A percentile compares a stretch with the other conserved stretches of the same genome.
Conservation (phyloP, 2,113 vertebrate genomes). For the Callithrix jacchus region DNA sequence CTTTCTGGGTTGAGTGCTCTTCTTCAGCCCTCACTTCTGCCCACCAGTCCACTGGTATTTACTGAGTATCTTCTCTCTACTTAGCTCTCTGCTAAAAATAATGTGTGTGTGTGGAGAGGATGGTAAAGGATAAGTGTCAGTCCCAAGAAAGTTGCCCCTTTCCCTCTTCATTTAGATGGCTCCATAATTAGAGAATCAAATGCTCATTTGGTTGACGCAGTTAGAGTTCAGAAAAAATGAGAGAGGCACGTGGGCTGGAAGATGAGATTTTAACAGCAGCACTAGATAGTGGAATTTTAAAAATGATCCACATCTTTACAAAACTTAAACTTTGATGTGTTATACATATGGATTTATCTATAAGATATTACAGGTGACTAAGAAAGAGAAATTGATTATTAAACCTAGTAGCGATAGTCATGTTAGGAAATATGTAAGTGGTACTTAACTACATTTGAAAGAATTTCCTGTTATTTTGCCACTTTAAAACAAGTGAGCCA, state of each 20-base stretch:
- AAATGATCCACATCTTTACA: neutral
- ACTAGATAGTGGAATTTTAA: neutral
- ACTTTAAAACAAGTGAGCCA: neutral
- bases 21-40: neutral
- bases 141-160: neutral
- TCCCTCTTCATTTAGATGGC: neutral
- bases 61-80: neutral
- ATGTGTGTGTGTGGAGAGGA: neutral
- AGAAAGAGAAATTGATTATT: neutral
- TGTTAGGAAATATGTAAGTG: neutral
- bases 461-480: neutral
- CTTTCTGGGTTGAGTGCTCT: neutral
- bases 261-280: neutral
- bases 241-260: neutral
- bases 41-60: neutral
- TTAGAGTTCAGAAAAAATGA: slow-evolving; percentile 10
- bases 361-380: neutral
- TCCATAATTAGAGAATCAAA: neutral
- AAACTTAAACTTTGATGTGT: neutral
- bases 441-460: neutral
- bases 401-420: neutral
- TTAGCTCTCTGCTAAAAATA: neutral
- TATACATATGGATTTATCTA: neutral
- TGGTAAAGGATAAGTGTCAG: neutral
- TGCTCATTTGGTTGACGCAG: neutral